Percentiles rank a stretch among this genome's conserved stretches.
These are phyloP conservation scores for Tipula vernalis DNA, from an alignment of 2,888 invertebrate genomes.

Conservation along the genomic window DNA sequence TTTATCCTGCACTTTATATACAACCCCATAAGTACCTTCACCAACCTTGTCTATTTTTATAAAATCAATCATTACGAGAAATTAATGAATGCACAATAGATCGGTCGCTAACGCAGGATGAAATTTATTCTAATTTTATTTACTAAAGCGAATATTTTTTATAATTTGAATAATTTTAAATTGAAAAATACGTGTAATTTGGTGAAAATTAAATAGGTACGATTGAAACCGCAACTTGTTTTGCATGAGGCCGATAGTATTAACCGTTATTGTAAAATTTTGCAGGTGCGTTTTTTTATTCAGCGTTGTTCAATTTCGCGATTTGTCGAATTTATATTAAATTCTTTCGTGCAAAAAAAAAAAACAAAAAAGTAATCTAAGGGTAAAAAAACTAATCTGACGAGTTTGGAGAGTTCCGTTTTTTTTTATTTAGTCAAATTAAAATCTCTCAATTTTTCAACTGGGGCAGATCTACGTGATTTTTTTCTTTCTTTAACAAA, in stretches of 20 bases:
- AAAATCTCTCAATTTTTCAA: too few species aligned
- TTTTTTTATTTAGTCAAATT: too few species aligned
- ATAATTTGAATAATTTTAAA: background rate
- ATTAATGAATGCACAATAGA: too few species aligned
- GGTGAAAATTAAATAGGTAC: background rate
- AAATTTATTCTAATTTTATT: background rate
- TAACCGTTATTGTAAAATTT: background rate
- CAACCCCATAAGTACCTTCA: conserved; percentile 97
- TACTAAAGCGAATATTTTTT: background rate
- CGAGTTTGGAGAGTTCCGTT: too few species aligned
- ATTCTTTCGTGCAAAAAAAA: too few species aligned
- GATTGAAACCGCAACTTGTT: background rate
- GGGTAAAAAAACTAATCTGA: too few species aligned
- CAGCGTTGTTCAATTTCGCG: too few species aligned
- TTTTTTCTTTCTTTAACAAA: too few species aligned
- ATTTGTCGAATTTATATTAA: too few species aligned
- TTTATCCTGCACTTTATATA: conserved; percentile 89
- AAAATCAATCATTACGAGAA: conserved; percentile 70
- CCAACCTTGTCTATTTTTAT: conserved; percentile 94
- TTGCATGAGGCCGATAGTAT: background rate
- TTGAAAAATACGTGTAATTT: background rate
- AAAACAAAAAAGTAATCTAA: too few species aligned
- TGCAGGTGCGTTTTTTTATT: too few species aligned
- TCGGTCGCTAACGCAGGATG: background rate
- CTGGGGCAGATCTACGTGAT: too few species aligned